Evolutionary conservation across 2,113 vertebrate genomes (phyloP).

Genomic region (Amazona guildingii): DNA sequence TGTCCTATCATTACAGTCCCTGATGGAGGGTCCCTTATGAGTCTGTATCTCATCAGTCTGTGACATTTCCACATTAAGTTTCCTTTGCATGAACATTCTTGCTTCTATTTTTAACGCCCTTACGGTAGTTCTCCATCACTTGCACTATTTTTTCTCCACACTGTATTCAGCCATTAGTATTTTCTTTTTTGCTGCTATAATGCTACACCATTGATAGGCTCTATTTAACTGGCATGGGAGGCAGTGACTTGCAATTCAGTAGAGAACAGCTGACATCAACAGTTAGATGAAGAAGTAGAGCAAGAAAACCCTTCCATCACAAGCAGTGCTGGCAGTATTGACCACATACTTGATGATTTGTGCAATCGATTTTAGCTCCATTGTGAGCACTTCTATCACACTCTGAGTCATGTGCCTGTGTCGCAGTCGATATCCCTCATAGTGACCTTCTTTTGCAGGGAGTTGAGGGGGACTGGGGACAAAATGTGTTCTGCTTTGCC

Average conservation of each 20-base stretch:
- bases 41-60: neutral
- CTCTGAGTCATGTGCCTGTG: neutral
- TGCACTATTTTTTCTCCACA: neutral
- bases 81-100: neutral
- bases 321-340: neutral
- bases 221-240: neutral
- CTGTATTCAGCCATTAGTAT: neutral
- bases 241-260: neutral
- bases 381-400: neutral
- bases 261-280: neutral
- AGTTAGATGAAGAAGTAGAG: neutral
- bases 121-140: neutral
- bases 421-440: neutral
- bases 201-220: neutral
- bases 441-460: neutral
- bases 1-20: neutral
- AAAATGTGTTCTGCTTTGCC: neutral
- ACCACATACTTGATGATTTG: neutral
- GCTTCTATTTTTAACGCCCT: neutral
- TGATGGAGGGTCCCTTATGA: neutral
- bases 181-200: neutral
- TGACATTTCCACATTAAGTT: neutral
- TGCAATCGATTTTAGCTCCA: neutral
- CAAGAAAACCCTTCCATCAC: neutral
- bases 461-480: neutral